Base-by-base conservation (phyloP, 2,797 vertebrate genomes). In the Pseudochromis fuscus region DNA sequence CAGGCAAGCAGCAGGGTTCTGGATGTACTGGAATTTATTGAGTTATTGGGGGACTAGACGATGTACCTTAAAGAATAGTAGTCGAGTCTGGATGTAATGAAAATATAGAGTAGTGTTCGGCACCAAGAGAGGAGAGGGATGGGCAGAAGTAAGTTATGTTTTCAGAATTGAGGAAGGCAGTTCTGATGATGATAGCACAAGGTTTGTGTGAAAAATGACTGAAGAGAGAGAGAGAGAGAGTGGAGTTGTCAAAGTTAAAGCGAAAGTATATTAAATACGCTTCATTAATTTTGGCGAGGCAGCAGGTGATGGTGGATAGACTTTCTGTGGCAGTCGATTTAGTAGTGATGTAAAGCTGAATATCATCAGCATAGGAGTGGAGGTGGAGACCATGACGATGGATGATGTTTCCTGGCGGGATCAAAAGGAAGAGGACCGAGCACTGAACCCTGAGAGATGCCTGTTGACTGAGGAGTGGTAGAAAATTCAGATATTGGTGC, bases 21-120 rank as follows among this genome's bases (percentile, higher is more conserved):
- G 56, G 58, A 57, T 58, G 48, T 63, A 44, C 23, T 63, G 60
- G 46, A 44, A 11, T 45, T 48, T 52, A 58, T 38, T 69, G 52
- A 59, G 38, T 59, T 46, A 68, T 51, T 68, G 51, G 63, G n/a
- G 38, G 65, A 37, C 30, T 57, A 46, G 45, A 44, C 37, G 11
- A 63, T 18, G 48, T 56, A 56, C 44, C 11, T 42, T 33, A 49
- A 48, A 55, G 31, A 49, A 53, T 40, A 27, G 45, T 11, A 46
- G 25, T 25, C 1, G 23, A 24, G 23, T 27, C 23, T 57, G 1
- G 19, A 51, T 24, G 13, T 61, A 25, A 62, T 21, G 48, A 49
- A 19, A 42, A n/a, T 7, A 42, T 42, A n/a, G 18, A 19, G 16
- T 15, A 18, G 16, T 2, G 13, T 6, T 40, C 4, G 6, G 37